Evolutionary conservation across 2,797 vertebrate genomes (phyloP).

Genomic region (Crocodylus rhombifer): DNA sequence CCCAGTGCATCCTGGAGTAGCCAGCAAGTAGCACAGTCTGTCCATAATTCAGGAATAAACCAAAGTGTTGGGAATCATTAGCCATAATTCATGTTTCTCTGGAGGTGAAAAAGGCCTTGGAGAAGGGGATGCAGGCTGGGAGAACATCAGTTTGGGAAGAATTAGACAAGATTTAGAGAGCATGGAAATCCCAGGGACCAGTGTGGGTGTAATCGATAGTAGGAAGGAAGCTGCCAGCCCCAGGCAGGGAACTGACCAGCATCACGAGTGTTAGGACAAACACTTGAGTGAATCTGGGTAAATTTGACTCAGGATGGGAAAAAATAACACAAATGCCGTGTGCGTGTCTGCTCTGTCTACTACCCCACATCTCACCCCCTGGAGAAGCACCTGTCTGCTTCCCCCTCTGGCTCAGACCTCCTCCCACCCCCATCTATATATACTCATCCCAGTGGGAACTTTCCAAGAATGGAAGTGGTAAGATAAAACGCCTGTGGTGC

Average conservation of each 20-base stretch:
- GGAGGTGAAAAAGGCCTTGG: rapidly evolving
- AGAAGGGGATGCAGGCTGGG: not conserved
- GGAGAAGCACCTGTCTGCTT: slow-evolving; percentile 51
- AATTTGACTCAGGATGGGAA: not conserved
- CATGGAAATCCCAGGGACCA: rapidly evolving
- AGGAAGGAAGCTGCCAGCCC: rapidly evolving
- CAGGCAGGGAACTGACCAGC: not conserved
- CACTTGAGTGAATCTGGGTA: rapidly evolving
- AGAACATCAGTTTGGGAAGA: rapidly evolving
- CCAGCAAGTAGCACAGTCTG: not conserved
- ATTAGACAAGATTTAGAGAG: rapidly evolving
- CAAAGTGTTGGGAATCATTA: not conserved
- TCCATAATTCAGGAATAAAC: not conserved
- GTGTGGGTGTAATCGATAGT: not conserved
- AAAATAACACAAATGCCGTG: rapidly evolving
- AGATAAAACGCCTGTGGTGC: slow-evolving; percentile 85
- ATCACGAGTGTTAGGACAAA: not conserved
- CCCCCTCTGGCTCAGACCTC: not conserved
- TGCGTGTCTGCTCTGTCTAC: not conserved
- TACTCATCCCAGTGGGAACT: slow-evolving; percentile 79
- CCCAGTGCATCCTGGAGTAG: not conserved
- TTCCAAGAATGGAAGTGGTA: slow-evolving; percentile 93
- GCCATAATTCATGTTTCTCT: rapidly evolving
- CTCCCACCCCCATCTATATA: slow-evolving; percentile 85
- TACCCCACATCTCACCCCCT: not conserved